Evolutionary conservation across 2,113 vertebrate species (phyloP).

Genomic region (Apteryx owenii): DNA sequence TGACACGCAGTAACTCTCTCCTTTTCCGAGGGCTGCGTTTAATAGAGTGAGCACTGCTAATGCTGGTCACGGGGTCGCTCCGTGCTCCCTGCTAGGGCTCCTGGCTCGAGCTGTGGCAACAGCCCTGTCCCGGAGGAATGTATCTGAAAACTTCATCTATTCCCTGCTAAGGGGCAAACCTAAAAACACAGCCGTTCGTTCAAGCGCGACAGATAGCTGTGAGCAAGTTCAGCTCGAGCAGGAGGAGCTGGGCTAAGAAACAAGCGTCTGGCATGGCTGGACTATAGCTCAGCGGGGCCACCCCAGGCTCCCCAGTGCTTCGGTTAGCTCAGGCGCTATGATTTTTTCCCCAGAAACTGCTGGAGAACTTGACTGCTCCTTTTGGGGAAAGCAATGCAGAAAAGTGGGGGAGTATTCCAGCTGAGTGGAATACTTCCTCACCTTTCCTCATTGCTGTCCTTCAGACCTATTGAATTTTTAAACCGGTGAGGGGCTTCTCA

Average conservation of each 20-base stretch:
- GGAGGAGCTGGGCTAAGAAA: background rate
- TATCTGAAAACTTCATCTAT: fast-evolving
- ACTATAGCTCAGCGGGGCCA: background rate
- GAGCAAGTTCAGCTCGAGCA: fast-evolving
- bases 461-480: background rate
- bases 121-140: background rate
- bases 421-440: background rate
- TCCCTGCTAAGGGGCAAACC: fast-evolving
- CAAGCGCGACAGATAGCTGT: fast-evolving
- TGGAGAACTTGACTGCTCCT: fast-evolving
- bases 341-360: background rate
- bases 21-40: constrained; percentile 1
- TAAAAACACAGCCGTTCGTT: background rate
- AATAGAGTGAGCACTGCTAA: background rate
- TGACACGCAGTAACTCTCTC: constrained; percentile 25
- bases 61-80: background rate
- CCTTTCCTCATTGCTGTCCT: background rate
- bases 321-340: background rate
- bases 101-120: background rate
- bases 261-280: background rate
- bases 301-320: background rate
- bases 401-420: background rate
- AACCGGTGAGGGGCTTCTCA: background rate
- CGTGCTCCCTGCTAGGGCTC: background rate
- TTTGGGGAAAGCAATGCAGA: background rate